Conservation (phyloP, 2,113 vertebrate species). For the Elephas maximus region DNA sequence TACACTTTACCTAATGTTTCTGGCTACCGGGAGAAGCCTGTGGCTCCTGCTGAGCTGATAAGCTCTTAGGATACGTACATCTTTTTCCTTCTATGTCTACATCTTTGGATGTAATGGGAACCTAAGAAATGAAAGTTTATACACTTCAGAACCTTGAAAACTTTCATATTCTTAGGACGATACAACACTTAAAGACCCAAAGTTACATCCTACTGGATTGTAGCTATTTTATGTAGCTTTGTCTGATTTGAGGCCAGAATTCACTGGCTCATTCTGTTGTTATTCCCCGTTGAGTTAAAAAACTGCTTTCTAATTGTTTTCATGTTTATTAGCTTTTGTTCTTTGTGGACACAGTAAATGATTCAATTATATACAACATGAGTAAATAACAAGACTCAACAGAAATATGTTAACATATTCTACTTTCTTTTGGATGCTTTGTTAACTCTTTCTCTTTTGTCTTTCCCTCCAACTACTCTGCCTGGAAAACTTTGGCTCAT, state of each 20-base stretch:
- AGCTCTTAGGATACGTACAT: background rate
- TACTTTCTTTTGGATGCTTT: background rate
- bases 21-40: background rate
- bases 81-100: background rate
- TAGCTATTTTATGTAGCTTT: background rate
- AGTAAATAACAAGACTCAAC: background rate
- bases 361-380: background rate
- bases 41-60: background rate
- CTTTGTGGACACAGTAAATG: background rate
- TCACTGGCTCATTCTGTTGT: background rate
- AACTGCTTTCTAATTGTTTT: slow-evolving; percentile 14
- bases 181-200: background rate
- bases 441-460: background rate
- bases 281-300: background rate
- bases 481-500: background rate
- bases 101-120: slow-evolving; percentile 3
- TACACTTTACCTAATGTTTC: background rate
- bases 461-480: background rate
- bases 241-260: background rate
- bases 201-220: background rate
- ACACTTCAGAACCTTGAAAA: background rate
- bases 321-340: slow-evolving; percentile 1
- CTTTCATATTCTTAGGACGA: background rate
- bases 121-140: background rate
- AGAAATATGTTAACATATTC: slow-evolving; percentile 9